phyloP scores from a whole-genome alignment of 2,888 invertebrate species.

The Plagodis dolabraria region DNA sequence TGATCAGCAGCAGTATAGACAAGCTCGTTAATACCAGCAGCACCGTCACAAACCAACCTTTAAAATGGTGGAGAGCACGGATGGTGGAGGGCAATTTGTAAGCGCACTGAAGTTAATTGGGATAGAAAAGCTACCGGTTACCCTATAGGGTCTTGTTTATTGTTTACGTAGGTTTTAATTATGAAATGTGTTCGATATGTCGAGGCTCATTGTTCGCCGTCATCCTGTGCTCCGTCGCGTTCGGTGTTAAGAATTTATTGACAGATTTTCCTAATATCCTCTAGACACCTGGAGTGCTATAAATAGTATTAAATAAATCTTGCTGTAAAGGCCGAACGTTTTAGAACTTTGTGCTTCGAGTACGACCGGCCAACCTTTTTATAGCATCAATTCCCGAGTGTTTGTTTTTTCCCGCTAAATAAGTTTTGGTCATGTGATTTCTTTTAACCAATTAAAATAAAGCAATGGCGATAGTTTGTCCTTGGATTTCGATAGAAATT shows the following conservation, averaged over 20 bases:
- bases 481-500: too few relatives aligned
- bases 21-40: neutral
- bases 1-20: too few relatives aligned
- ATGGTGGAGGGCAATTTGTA: neutral
- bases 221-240: neutral
- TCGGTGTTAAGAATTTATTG: neutral
- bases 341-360: too few relatives aligned
- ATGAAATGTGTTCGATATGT: conserved; percentile 3
- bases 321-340: too few relatives aligned
- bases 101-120: neutral
- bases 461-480: too few relatives aligned
- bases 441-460: too few relatives aligned
- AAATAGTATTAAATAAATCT: too few relatives aligned
- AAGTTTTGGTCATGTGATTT: too few relatives aligned
- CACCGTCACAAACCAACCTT: neutral
- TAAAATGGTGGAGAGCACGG: neutral
- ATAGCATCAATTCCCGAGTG: too few relatives aligned
- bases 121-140: neutral
- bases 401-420: too few relatives aligned
- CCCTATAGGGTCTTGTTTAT: conserved; percentile 2
- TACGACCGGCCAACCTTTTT: too few relatives aligned
- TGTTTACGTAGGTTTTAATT: conserved; percentile 22
- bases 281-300: too few relatives aligned
- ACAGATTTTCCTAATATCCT: neutral
- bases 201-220: neutral